Conservation (phyloP, 2,113 vertebrate genomes). For the Recurvirostra avosetta region DNA sequence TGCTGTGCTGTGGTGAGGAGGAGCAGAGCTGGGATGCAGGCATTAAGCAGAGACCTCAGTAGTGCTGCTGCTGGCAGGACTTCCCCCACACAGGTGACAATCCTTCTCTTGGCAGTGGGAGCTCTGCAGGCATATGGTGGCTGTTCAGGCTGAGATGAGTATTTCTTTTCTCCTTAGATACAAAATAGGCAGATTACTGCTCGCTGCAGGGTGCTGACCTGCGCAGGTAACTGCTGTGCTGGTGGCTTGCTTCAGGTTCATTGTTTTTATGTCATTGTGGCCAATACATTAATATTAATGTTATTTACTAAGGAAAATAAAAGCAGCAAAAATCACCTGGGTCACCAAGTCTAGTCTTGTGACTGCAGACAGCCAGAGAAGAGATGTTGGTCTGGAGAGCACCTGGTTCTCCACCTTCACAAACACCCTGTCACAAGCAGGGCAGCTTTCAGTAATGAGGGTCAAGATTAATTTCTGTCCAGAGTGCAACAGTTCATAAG, state of each 20-base stretch:
- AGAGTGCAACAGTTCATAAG: neutral
- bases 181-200: neutral
- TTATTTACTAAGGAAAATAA: neutral
- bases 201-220: neutral
- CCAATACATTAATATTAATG: neutral
- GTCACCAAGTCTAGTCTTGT: neutral
- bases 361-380: neutral
- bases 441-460: neutral
- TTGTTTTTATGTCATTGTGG: neutral
- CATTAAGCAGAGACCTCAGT: neutral
- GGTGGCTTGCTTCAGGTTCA: neutral
- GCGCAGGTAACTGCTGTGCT: neutral
- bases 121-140: neutral
- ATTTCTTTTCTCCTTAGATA: neutral
- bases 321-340: neutral
- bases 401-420: neutral
- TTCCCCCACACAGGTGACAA: neutral
- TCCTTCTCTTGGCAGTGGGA: neutral
- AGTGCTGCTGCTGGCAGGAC: neutral
- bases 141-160: neutral
- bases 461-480: conserved; percentile 8
- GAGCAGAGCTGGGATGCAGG: neutral
- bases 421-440: neutral
- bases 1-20: neutral
- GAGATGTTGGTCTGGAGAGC: neutral